Evolutionary conservation across 2,113 vertebrate species (phyloP), one percentile per base, ranked within the genome.

Genomic region (Charadrius vociferus): DNA sequence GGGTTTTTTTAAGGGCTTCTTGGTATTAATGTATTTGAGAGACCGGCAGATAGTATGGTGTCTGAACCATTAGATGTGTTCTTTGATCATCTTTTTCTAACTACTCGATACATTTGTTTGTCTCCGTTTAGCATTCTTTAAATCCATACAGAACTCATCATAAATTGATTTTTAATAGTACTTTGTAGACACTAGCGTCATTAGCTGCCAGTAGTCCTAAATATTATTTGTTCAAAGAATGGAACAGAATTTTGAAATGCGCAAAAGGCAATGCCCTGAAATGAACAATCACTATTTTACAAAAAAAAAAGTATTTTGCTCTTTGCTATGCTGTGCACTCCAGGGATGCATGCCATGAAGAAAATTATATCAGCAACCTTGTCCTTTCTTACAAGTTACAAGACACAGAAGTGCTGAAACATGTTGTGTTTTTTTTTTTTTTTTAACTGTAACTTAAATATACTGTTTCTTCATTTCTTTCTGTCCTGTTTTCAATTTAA

Each of bases 161-260:
- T 77, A 94, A 96, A 89, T 79, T 93, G 68, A 91, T 95, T 93
- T 94, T 88, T 93, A 93, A 77, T 82, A 86, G 78, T 68, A 80
- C 81, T 90, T 92, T 39, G 39, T 82, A 88, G 81, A 83, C 56
- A 66, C 63, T 58, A n/a, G 7, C 88, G 50, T 83, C 14, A 6
- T 70, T 93, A 88, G n/a, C 55, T 83, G 67, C 83, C 88, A 79
- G 94, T 71, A 83, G 34, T 81, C 47, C 50, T 91, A 92, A 86
- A 78, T 73, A 55, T 47, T 86, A 45, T 34, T 67, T 58, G 7
- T 74, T 90, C 75, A 78, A 55, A 53, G 62, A 62, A 77, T 18
- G 50, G 67, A 85, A 65, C 14, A 7, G 27, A 19, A 67, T 86
- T 90, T 95, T 78, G 34, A 78, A 94, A 59, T 36, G 34, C 23